phyloP scores from a whole-genome alignment of 2,797 vertebrate species.

The Mus caroli region DNA sequence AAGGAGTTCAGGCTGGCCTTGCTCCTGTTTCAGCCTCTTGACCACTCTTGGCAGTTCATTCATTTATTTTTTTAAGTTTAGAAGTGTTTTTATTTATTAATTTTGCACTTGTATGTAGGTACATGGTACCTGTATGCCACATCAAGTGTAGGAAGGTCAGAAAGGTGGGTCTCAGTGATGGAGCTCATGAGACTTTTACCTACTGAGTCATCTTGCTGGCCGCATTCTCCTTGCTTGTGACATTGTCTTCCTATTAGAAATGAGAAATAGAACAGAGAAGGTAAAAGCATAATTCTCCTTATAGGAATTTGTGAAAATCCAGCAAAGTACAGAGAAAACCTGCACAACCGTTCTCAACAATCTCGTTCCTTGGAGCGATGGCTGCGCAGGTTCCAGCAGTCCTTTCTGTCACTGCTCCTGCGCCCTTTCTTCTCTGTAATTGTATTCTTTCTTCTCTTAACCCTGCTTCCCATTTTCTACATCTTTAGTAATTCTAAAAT shows the following conservation, averaged over 20 bases:
- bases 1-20: neutral
- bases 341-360: neutral
- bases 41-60: neutral
- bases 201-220: neutral
- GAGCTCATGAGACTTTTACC: neutral
- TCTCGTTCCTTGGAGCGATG: neutral
- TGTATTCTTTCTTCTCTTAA: neutral
- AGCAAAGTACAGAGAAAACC: conserved; percentile 9
- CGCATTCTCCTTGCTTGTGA: conserved; percentile 5
- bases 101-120: neutral
- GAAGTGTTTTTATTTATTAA: neutral
- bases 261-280: conserved; percentile 36
- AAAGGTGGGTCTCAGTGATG: neutral
- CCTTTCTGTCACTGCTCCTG: neutral
- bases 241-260: neutral
- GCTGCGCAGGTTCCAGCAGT: neutral
- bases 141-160: neutral
- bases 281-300: neutral
- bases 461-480: neutral
- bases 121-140: too few species aligned
- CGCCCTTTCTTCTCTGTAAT: neutral
- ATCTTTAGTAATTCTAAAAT: conserved; percentile 18
- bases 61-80: neutral
- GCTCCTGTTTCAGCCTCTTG: neutral
- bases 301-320: neutral